Conservation (phyloP, 2,888 invertebrate genomes). For the Watsonalla binaria region DNA sequence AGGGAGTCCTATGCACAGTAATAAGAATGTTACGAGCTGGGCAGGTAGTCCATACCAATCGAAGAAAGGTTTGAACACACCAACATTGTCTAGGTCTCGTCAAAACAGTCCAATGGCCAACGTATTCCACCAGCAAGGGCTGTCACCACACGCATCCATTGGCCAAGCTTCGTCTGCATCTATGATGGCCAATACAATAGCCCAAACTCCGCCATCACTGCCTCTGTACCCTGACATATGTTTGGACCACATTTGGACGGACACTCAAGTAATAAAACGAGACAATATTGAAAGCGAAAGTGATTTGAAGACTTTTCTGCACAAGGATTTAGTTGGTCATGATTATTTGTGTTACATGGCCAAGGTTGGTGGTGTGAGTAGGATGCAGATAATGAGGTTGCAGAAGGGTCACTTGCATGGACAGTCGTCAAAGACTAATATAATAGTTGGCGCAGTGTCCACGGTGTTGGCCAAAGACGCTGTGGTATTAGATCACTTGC, state of each 20-base stretch:
- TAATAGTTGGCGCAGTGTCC: slow-evolving; percentile 86
- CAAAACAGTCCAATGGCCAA: slow-evolving; percentile 70
- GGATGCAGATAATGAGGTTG: slow-evolving; percentile 83
- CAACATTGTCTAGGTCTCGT: slow-evolving; percentile 47
- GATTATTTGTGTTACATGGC: slow-evolving; percentile 88
- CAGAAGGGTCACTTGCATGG: slow-evolving; percentile 79
- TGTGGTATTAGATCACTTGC: slow-evolving; percentile 85
- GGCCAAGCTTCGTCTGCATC: slow-evolving; percentile 68
- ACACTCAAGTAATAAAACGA: slow-evolving; percentile 69
- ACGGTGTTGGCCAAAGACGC: slow-evolving; percentile 91
- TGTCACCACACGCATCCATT: slow-evolving; percentile 68
- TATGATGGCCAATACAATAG: slow-evolving; percentile 66
- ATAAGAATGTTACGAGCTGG: slow-evolving; percentile 57
- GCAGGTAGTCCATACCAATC: slow-evolving; percentile 66
- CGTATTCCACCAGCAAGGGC: slow-evolving; percentile 64
- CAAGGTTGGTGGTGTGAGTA: slow-evolving; percentile 60
- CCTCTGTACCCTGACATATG: slow-evolving; percentile 92
- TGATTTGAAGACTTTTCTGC: slow-evolving; percentile 85
- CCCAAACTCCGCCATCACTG: slow-evolving; percentile 76
- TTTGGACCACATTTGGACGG: slow-evolving; percentile 94
- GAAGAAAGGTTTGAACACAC: slow-evolving; percentile 46
- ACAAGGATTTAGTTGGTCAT: slow-evolving; percentile 91
- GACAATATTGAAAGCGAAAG: slow-evolving; percentile 54
- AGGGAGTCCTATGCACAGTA: slow-evolving; percentile 61
- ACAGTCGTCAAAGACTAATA: slow-evolving; percentile 73